Evolutionary conservation across 2,797 vertebrate genomes (phyloP).

Genomic region (Siniperca scherzeri): DNA sequence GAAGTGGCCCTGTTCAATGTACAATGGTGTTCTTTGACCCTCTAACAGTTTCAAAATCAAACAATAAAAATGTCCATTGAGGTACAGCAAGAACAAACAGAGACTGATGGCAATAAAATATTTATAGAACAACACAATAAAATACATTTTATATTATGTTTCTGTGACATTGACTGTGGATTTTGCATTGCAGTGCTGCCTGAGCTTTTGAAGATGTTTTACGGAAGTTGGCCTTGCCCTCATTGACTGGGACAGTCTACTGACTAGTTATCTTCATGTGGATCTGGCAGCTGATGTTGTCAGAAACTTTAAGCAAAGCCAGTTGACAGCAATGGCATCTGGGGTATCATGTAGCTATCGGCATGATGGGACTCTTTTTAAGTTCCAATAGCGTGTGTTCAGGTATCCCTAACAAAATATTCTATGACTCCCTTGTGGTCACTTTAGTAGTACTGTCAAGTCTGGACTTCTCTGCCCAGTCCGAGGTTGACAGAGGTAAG

Average conservation of each 20-base stretch:
- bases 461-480: slow-evolving; percentile 10
- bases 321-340: slow-evolving; percentile 15
- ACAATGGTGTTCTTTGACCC: not conserved
- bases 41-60: not conserved
- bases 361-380: not conserved
- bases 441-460: slow-evolving; percentile 9
- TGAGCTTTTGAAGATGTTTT: slow-evolving; percentile 10
- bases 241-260: not conserved
- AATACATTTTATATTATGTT: not conserved
- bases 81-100: not conserved
- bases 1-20: not conserved
- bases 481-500: not conserved
- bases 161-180: not conserved
- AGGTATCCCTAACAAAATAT: not conserved
- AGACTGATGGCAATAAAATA: not conserved
- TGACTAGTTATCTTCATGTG: slow-evolving; percentile 26
- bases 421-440: not conserved
- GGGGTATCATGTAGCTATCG: slow-evolving; percentile 9
- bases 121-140: not conserved
- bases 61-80: not conserved
- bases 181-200: not conserved
- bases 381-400: not conserved
- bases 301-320: not conserved
- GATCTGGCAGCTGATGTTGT: slow-evolving; percentile 20
- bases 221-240: not conserved